Conservation (phyloP, 2,797 vertebrate genomes). For the Australoheros facetus region DNA sequence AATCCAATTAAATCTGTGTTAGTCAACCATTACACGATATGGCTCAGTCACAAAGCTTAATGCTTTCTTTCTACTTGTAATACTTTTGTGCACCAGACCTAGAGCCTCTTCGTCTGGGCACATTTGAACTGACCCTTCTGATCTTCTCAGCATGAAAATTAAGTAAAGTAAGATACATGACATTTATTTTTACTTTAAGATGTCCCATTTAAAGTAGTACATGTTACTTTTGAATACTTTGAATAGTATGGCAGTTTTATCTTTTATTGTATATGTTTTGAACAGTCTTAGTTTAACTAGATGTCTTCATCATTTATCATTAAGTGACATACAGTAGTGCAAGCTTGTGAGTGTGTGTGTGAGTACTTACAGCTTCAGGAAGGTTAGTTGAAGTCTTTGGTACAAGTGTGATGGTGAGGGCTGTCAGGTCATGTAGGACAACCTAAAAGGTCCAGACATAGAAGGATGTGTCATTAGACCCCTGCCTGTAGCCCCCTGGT, state of each 20-base stretch:
- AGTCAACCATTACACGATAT: conserved; percentile 22
- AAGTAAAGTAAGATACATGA: not conserved
- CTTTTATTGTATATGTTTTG: not conserved
- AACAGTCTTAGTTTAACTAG: not conserved
- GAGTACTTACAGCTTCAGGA: conserved; percentile 9
- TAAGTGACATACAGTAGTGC: not conserved
- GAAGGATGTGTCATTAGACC: conserved; percentile 88
- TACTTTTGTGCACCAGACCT: conserved; percentile 18
- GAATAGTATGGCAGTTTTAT: not conserved
- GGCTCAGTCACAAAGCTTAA: conserved; percentile 32
- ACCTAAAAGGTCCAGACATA: conserved; percentile 52
- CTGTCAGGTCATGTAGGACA: conserved; percentile 33
- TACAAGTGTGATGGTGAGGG: conserved; percentile 5
- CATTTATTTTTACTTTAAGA: not conserved
- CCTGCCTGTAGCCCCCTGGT: conserved; percentile 83
- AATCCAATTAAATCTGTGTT: conserved; percentile 52
- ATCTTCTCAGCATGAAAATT: not conserved
- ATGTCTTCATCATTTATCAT: not conserved
- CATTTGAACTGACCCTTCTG: conserved; percentile 4
- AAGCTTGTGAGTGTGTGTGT: not conserved
- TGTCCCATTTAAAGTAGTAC: not conserved
- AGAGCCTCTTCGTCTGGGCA: conserved; percentile 1
- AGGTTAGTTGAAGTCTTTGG: conserved; percentile 12
- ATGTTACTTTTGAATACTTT: not conserved
- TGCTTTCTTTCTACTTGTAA: conserved; percentile 15